Evolutionary conservation across 2,113 vertebrate genomes (phyloP), one percentile per base, ranked within the genome.

Genomic region (Crocuta crocuta): DNA sequence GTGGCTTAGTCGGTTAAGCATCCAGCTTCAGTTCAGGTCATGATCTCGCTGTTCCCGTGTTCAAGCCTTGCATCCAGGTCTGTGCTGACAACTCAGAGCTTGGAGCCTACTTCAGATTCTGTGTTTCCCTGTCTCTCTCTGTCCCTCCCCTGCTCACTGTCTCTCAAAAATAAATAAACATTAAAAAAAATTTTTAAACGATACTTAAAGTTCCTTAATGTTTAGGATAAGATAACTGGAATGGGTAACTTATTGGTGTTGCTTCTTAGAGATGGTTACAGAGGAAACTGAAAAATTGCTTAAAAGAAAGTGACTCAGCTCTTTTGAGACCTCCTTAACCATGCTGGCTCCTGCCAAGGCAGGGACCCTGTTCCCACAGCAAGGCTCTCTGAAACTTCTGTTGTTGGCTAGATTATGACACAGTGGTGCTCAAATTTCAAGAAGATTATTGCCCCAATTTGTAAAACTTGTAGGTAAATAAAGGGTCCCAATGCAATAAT

Each of bases 391-490:
- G 68, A 91, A 97, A 70, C 31, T 33, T 68, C 35, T 89, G 35
- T 83, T 80, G 45, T 10, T 55, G 50, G 35, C 70, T 93, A 96
- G 80, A 78, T 28, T 21, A 11, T 70, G 65, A 78, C 66, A 73
- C 70, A 76, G 31, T 35, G 88, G 33, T 90, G 43, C 43, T 92
- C 45, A 90, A 7, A n/a, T 89, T 70, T 94, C 61, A 53, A 58
- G 45, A 48, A 43, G 31, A 80, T 68, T 66, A 31, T 63, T 76
- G 70, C 4, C 28, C 16, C 13, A 50, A 81, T 43, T 23, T 71
- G n/a, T 94, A 61, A 88, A 61, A 78, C 84, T 48, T 94, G 35
- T 83, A 73, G 35, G 33, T 15, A 97, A 74, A 79, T 78, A 65
- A 90, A 95, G 53, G 31, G 26, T 35, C 66, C 11, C 43, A 58